A percentile compares a stretch with the other conserved stretches of the same genome.
phyloP scores from a whole-genome alignment of 2,797 vertebrate species.

The Macroramphosus scolopax region DNA sequence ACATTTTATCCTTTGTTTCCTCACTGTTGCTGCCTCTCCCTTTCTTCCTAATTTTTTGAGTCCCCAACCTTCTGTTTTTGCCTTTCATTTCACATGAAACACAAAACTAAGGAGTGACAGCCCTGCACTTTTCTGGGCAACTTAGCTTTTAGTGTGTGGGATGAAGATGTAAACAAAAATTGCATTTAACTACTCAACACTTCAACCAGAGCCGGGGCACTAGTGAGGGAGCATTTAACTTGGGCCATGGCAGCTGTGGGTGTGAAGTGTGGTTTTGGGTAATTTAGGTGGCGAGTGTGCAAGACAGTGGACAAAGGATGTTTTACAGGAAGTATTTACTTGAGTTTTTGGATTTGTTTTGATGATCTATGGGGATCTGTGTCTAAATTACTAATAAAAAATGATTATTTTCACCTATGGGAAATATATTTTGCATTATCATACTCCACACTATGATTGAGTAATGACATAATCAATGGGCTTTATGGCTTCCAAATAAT shows the following conservation, averaged over 20 bases:
- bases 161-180: constrained; percentile 60
- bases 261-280: constrained; percentile 15
- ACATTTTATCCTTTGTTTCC: constrained; percentile 40
- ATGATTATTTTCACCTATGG: constrained; percentile 8
- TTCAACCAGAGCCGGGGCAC: constrained; percentile 29
- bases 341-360: neutral
- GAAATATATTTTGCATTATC: too few species aligned
- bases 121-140: too few species aligned
- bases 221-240: constrained; percentile 45
- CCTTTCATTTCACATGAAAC: constrained; percentile 5
- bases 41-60: constrained; percentile 5
- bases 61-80: too few species aligned
- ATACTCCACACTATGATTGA: neutral
- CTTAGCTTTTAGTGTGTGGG: constrained; percentile 53
- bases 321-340: constrained; percentile 11
- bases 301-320: constrained; percentile 8
- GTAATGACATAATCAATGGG: constrained; percentile 57
- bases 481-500: constrained; percentile 47
- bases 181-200: constrained; percentile 50
- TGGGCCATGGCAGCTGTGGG: constrained; percentile 26
- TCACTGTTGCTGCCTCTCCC: constrained; percentile 25
- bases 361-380: neutral
- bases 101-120: too few species aligned
- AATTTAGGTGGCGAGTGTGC: constrained; percentile 12
- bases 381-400: neutral